A percentile compares a stretch with the other conserved stretches of the same genome.
Evolutionary conservation across 2,113 vertebrate genomes (phyloP).

Genomic region (Megaceryle torquata): DNA sequence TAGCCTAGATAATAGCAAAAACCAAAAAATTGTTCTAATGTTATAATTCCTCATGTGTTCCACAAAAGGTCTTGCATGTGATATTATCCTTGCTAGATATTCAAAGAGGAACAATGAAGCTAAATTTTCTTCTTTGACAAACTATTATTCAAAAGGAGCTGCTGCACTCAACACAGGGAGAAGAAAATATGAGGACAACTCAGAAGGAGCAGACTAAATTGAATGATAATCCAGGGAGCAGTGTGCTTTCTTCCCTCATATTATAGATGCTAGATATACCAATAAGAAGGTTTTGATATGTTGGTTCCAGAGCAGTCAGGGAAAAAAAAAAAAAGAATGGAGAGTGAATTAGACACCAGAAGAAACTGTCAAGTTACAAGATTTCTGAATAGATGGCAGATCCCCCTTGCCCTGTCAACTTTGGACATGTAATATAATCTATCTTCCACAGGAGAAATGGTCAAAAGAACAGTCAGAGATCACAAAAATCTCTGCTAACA

Average conservation of each 20-base stretch:
- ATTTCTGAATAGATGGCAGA: neutral
- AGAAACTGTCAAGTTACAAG: neutral
- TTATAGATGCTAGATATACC: neutral
- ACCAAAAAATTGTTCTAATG: neutral
- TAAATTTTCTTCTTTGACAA: neutral
- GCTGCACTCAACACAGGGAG: neutral
- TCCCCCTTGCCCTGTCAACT: neutral
- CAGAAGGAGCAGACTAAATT: neutral
- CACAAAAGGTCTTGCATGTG: neutral
- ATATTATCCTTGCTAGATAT: neutral
- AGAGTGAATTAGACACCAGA: neutral
- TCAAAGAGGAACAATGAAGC: neutral
- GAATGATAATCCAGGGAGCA: neutral
- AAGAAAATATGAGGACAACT: neutral
- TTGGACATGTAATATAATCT: neutral
- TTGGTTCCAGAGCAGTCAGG: neutral
- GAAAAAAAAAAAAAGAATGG: neutral
- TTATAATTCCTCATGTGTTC: neutral
- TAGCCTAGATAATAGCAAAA: neutral
- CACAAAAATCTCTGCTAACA: neutral
- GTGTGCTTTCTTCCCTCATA: neutral
- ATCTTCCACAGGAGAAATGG: neutral
- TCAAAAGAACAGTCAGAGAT: neutral
- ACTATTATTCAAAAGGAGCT: neutral
- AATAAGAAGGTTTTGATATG: neutral